Conservation (phyloP, 1,140 invertebrate genomes). For the Drosophila simulans region DNA sequence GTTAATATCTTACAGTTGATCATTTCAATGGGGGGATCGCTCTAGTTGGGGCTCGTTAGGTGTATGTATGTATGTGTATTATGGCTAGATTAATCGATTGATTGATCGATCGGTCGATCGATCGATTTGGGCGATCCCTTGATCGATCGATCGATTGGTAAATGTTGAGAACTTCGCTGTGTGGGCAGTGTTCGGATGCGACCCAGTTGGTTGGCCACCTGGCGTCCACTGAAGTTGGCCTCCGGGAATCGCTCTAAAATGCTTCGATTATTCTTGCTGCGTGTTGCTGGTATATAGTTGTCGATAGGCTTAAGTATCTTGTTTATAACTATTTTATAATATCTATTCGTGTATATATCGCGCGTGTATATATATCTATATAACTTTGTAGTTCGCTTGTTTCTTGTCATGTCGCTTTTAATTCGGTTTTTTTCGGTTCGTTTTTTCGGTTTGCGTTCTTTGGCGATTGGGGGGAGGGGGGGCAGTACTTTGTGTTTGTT, state of each 20-base stretch:
- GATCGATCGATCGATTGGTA: slow-evolving; percentile 11
- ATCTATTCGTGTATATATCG: slow-evolving; percentile 42
- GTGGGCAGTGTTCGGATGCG: slow-evolving; percentile 47
- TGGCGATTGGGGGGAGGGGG: background rate
- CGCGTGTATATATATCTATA: slow-evolving; percentile 37
- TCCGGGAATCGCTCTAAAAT: slow-evolving; percentile 38
- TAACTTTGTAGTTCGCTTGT: slow-evolving; percentile 39
- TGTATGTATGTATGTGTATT: slow-evolving; percentile 10
- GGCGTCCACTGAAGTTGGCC: slow-evolving; percentile 24
- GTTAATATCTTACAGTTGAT: slow-evolving; percentile 55
- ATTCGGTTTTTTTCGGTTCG: background rate
- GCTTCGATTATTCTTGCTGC: slow-evolving; percentile 24
- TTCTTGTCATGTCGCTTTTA: slow-evolving; percentile 17
- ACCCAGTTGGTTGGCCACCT: slow-evolving; percentile 40
- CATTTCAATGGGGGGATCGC: slow-evolving; percentile 31
- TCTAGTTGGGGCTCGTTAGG: slow-evolving; percentile 30
- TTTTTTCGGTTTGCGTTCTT: background rate
- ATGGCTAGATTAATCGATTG: slow-evolving; percentile 14
- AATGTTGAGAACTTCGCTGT: slow-evolving; percentile 49
- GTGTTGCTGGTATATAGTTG: slow-evolving; percentile 15
- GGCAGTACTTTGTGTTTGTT: slow-evolving; percentile 62
- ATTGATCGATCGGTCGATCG: no score
- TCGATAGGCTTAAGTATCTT: slow-evolving; percentile 39
- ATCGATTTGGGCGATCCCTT: no score
- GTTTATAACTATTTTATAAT: slow-evolving; percentile 34